A percentile compares a stretch with the other conserved stretches of the same genome.
Conservation (phyloP, 2,888 invertebrate species). For the Drosophila percnosoma region DNA sequence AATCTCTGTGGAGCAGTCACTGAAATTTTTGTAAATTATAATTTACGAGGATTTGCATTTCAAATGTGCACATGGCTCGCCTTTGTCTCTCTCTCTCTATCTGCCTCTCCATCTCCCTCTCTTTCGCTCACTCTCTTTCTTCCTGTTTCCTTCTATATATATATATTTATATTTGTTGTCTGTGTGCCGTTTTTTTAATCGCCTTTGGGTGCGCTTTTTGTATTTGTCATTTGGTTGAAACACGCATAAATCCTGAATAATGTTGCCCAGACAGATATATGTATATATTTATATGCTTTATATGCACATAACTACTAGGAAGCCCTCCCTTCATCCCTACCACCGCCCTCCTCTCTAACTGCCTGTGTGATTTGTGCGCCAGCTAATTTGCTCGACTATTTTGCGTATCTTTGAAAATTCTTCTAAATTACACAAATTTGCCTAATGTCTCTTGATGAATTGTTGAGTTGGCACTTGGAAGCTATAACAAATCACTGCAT, state of each 20-base stretch:
- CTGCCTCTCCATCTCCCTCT: background rate
- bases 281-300: background rate
- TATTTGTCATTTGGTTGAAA: slow-evolving; percentile 67
- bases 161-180: slow-evolving; percentile 2
- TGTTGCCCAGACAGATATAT: slow-evolving; percentile 41
- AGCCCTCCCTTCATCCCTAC: background rate
- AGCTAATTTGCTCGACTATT: slow-evolving; percentile 66
- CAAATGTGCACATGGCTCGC: slow-evolving; percentile 50
- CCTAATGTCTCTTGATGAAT: slow-evolving; percentile 63
- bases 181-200: slow-evolving; percentile 48
- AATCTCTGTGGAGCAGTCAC: slow-evolving; percentile 50
- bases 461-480: slow-evolving; percentile 39
- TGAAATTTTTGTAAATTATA: slow-evolving; percentile 66
- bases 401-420: slow-evolving; percentile 36
- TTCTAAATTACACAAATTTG: slow-evolving; percentile 55
- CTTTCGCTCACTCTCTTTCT: background rate
- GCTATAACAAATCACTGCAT: slow-evolving; percentile 11
- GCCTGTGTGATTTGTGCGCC: slow-evolving; percentile 63
- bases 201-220: slow-evolving; percentile 54
- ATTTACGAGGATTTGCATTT: slow-evolving; percentile 77
- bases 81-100: slow-evolving; percentile 16
- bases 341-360: background rate
- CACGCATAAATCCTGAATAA: slow-evolving; percentile 75
- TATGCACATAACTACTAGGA: slow-evolving; percentile 7
- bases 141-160: background rate